Percentiles rank a stretch among this genome's conserved stretches.
Conservation (phyloP, 2,113 vertebrate genomes). For the Butorides virescens region DNA sequence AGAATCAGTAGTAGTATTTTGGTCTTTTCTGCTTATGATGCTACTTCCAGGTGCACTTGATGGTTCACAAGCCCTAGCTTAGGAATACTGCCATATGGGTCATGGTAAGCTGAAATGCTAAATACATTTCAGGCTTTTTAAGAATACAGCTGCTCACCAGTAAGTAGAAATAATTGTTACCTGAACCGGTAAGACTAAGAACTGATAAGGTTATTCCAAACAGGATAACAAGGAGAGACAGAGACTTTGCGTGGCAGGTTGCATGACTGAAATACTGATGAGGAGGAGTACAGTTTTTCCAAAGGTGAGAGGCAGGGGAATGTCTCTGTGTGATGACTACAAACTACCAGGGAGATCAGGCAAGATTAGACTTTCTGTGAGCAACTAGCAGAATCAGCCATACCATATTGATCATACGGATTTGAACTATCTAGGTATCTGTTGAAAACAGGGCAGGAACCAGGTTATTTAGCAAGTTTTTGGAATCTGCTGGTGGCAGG, state of each 20-base stretch:
- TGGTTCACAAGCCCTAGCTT: background rate
- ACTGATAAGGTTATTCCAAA: background rate
- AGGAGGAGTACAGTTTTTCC: background rate
- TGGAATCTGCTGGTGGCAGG: background rate
- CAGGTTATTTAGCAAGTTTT: background rate
- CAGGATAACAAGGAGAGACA: background rate
- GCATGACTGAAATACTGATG: background rate
- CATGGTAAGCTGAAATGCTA: background rate
- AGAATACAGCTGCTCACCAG: background rate
- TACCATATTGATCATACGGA: background rate
- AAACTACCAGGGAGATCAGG: background rate
- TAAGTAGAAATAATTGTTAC: background rate
- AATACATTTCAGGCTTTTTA: background rate
- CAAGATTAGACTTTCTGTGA: background rate
- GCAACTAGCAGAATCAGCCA: background rate
- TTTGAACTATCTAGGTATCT: background rate
- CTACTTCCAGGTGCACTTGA: background rate
- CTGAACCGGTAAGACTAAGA: background rate
- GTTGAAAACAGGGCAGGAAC: background rate
- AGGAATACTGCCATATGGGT: background rate
- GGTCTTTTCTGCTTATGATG: background rate
- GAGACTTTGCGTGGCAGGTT: background rate
- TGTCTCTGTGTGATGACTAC: background rate
- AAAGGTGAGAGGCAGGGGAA: background rate
- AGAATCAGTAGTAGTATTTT: background rate